Percentiles rank a stretch among this genome's conserved stretches.
phyloP scores from a whole-genome alignment of 64 coral and sea anemone species.

The Montipora capricornis region DNA sequence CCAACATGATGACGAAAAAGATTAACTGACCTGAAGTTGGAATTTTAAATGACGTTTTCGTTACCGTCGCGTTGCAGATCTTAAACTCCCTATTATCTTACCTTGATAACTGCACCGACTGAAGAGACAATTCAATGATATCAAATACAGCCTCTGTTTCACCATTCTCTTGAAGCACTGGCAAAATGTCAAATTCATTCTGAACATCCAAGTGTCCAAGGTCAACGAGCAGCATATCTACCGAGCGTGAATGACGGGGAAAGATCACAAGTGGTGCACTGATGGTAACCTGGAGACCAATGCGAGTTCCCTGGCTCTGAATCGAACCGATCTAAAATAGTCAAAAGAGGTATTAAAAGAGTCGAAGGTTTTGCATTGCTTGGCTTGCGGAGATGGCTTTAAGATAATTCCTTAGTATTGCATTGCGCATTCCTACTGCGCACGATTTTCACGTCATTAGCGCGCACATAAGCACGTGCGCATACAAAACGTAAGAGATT shows the following conservation, averaged over 20 bases:
- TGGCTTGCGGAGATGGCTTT: too few species aligned
- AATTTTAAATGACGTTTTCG: too few species aligned
- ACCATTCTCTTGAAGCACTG: conserved; percentile 38
- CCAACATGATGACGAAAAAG: too few species aligned
- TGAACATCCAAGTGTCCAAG: conserved; percentile 87
- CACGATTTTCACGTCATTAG: too few species aligned
- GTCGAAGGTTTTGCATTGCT: too few species aligned
- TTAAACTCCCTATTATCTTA: not conserved
- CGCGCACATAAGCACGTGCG: too few species aligned
- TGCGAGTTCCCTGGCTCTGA: conserved; percentile 85
- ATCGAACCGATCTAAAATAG: conserved; percentile 75
- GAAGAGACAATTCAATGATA: conserved; percentile 84
- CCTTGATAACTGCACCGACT: conserved; percentile 95
- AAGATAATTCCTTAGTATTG: too few species aligned
- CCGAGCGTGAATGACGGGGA: conserved; percentile 85
- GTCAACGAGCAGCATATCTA: conserved; percentile 89
- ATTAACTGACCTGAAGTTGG: too few species aligned
- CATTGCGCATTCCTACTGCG: too few species aligned
- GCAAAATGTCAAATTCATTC: conserved; percentile 78
- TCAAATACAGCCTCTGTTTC: conserved; percentile 75
- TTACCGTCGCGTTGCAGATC: too few species aligned
- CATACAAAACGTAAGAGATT: too few species aligned
- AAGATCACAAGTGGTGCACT: conserved; percentile 87
- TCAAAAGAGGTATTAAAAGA: not conserved
- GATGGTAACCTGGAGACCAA: conserved; percentile 74